A percentile compares a stretch with the other conserved stretches of the same genome.
These are phyloP conservation scores for Plagiodera versicolora DNA, from an alignment of 2,888 invertebrate species.

Conservation along the genomic window DNA sequence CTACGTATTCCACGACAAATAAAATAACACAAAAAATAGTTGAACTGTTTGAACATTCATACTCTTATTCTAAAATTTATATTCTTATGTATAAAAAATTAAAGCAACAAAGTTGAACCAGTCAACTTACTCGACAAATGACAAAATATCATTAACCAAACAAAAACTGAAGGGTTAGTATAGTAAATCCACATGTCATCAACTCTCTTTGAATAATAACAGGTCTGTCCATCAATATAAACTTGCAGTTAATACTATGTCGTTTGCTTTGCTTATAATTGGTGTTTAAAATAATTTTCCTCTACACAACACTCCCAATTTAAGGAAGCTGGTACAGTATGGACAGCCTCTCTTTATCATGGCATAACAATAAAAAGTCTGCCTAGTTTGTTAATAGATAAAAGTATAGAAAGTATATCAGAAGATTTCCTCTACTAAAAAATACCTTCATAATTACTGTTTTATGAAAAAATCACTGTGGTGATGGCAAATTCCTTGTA, in stretches of 20 bases:
- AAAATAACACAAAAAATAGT: not conserved
- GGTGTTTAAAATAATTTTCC: too few relatives aligned
- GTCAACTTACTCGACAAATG: not conserved
- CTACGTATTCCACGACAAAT: constrained; percentile 33
- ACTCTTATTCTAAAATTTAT: not conserved
- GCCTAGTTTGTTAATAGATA: not conserved
- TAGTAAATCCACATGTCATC: not conserved
- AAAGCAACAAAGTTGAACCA: not conserved
- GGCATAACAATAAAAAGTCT: not conserved
- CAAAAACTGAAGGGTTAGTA: not conserved
- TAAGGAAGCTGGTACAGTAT: not conserved
- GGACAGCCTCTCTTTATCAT: not conserved
- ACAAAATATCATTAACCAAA: not conserved
- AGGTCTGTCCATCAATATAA: too few relatives aligned
- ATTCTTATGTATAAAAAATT: not conserved
- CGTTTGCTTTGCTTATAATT: too few relatives aligned
- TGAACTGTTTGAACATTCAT: not conserved
- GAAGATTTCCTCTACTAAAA: not conserved
- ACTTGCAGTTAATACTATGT: too few relatives aligned
- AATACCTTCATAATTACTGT: too few relatives aligned
- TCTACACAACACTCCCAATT: too few relatives aligned
- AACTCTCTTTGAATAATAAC: too few relatives aligned
- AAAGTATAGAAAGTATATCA: not conserved
- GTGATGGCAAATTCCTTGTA: too few relatives aligned
- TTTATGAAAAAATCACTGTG: too few relatives aligned